phyloP scores from a whole-genome alignment of 1,140 invertebrate species.

The Branchinecta lindahli region DNA sequence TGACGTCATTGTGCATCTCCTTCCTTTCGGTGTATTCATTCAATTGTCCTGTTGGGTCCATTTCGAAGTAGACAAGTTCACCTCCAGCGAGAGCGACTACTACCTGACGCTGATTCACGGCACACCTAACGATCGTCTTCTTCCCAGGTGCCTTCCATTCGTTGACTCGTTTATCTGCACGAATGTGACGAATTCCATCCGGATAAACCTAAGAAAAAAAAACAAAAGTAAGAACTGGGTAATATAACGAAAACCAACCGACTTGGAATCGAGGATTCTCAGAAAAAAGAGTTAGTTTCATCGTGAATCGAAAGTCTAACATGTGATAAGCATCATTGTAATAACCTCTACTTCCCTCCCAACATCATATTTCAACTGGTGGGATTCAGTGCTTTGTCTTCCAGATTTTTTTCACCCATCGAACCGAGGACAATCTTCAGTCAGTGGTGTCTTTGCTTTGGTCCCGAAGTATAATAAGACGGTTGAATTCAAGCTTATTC shows the following conservation, averaged over 20 bases:
- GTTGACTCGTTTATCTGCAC: conserved; percentile 91
- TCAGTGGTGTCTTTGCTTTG: no score
- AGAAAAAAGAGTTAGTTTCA: conserved; percentile 27
- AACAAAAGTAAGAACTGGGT: conserved; percentile 14
- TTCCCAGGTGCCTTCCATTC: conserved; percentile 98
- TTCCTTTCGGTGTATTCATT: conserved; percentile 96
- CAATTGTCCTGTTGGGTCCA: conserved; percentile 92
- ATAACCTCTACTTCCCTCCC: no score
- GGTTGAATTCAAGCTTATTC: no score
- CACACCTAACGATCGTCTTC: conserved; percentile 92
- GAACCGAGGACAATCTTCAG: no score
- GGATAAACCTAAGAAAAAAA: conserved; percentile 61
- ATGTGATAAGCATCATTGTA: conserved; percentile 1
- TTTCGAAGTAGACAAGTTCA: conserved; percentile 98
- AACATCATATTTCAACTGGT: no score
- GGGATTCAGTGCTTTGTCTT: no score
- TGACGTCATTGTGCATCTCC: conserved; percentile 89
- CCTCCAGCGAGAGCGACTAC: conserved; percentile 94
- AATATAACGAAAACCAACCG: conserved; percentile 17
- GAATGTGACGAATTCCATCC: conserved; percentile 95
- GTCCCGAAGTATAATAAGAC: no score
- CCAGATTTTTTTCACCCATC: no score
- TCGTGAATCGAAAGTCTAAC: conserved; percentile 15
- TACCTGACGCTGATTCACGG: conserved; percentile 95
- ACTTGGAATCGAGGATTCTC: background rate